Evolutionary conservation across 92 coral and sea anemone genomes (phyloP).

Genomic region (Zoanthus solanderi): DNA sequence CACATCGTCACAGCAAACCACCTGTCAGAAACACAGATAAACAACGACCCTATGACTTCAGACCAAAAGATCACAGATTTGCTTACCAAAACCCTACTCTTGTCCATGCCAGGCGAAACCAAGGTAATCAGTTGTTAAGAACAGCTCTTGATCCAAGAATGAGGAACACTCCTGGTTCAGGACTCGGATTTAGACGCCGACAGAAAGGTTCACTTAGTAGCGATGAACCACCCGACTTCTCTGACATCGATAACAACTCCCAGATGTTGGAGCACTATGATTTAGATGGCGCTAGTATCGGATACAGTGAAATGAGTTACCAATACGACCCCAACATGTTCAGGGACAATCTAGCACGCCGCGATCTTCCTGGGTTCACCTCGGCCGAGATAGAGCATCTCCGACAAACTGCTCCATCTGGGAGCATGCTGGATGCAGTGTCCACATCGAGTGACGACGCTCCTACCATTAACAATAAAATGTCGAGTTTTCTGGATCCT

Average conservation of each 20-base stretch:
- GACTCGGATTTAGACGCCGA: conserved; percentile 67
- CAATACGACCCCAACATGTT: conserved; percentile 88
- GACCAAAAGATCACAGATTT: conserved; percentile 40
- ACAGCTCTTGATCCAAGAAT: conserved; percentile 77
- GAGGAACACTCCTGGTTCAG: conserved; percentile 55
- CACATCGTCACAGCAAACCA: conserved; percentile 28
- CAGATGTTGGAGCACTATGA: conserved; percentile 94
- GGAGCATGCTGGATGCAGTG: conserved; percentile 93
- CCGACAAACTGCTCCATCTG: conserved; percentile 90
- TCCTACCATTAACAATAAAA: conserved; percentile 75
- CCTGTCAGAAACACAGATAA: background rate
- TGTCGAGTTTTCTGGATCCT: conserved; percentile 85
- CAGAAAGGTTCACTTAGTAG: conserved; percentile 84
- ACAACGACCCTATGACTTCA: conserved; percentile 7
- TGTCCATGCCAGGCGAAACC: conserved; percentile 8
- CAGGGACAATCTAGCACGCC: conserved; percentile 76
- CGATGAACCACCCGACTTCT: conserved; percentile 86
- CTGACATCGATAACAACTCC: conserved; percentile 88
- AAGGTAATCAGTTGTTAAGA: conserved; percentile 63
- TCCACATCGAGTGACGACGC: conserved; percentile 86
- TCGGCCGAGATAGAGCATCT: conserved; percentile 90
- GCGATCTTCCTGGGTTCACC: conserved; percentile 82
- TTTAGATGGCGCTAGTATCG: conserved; percentile 95
- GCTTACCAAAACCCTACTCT: conserved; percentile 39
- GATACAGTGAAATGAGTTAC: conserved; percentile 90